Evolutionary conservation across 2,797 vertebrate genomes (phyloP), one percentile per base, ranked within the genome.

Genomic region (Myripristis jacobus): DNA sequence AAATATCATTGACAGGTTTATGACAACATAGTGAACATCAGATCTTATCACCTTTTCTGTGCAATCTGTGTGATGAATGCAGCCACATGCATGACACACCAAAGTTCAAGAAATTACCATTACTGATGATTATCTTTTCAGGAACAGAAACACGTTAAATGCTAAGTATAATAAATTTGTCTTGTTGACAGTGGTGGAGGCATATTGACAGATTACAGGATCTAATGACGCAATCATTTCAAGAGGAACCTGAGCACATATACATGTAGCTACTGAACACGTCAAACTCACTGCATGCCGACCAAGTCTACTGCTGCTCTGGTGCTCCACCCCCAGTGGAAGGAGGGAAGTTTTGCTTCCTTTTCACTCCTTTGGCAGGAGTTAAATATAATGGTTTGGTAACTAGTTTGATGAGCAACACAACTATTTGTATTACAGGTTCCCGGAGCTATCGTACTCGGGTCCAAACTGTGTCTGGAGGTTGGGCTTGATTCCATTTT

Each of bases 31-130:
- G 27, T 18, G 29, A 16, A 72, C 7, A 2, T 71, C 34, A 64
- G 57, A 66, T 50, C 43, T 34, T 38, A 56, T 60, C 31, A 54
- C 29, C 59, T 72, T 69, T 58, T 72, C 44, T 47, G 57, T 56
- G 52, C 25, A 55, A 62, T 8, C 4, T 47, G 50, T 72, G 55
- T 78, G 74, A 78, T 75, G 63, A 87, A 62, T 74, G 73, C 72
- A 52, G 18, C 34, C 6, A 73, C 38, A 29, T 19, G 48, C 47
- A 29, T 4, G 5, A 43, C 13, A 41, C 18, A 7, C 7, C 52
- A 29, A 21, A n/a, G 29, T 66, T 61, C n/a, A 72, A 53, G n/a
- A 73, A 58, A 61, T 69, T 55, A 15, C 63, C 29, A 51, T 31
- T 44, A 60, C 18, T 50, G 3, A 74, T 51, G n/a, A 50, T 70